Percentiles rank a stretch among this genome's conserved stretches.
phyloP scores from a whole-genome alignment of 2,113 vertebrate species.

The Psittacula cyanocephala region DNA sequence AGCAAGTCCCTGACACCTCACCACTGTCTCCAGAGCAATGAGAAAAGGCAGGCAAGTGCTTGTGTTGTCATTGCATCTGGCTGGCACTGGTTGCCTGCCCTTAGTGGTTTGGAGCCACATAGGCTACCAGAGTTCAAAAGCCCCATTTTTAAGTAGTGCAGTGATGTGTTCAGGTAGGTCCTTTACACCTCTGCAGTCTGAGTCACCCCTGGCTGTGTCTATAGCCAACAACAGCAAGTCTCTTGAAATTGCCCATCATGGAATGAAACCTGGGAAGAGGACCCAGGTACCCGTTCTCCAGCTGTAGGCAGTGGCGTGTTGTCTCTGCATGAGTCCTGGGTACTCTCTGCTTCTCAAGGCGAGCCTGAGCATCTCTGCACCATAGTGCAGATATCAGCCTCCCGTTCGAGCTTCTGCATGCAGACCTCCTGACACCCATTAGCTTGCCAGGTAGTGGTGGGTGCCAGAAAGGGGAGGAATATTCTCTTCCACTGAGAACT shows the following conservation, averaged over 20 bases:
- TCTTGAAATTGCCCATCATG: not conserved
- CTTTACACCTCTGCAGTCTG: not conserved
- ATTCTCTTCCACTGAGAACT: not conserved
- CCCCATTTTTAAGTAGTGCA: not conserved
- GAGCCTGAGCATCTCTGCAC: not conserved
- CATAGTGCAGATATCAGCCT: rapidly evolving
- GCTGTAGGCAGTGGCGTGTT: rapidly evolving
- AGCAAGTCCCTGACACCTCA: rapidly evolving
- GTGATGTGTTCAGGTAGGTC: not conserved
- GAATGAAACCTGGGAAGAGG: not conserved
- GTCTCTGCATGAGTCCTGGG: not conserved
- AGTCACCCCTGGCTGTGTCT: not conserved
- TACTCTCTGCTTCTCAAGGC: not conserved
- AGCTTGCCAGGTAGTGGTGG: not conserved
- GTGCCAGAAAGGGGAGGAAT: not conserved
- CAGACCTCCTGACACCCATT: rapidly evolving
- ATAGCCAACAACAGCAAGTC: not conserved
- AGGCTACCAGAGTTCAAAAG: not conserved
- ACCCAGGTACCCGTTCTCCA: not conserved
- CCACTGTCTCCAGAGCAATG: not conserved
- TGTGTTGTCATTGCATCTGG: rapidly evolving
- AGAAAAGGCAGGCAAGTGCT: not conserved
- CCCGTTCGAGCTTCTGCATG: not conserved
- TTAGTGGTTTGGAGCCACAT: not conserved
- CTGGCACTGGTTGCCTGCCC: not conserved